Percentiles rank a stretch among this genome's conserved stretches.
These are phyloP conservation scores for Ameiurus melas DNA, from an alignment of 2,113 vertebrate genomes.

Conservation along the genomic window DNA sequence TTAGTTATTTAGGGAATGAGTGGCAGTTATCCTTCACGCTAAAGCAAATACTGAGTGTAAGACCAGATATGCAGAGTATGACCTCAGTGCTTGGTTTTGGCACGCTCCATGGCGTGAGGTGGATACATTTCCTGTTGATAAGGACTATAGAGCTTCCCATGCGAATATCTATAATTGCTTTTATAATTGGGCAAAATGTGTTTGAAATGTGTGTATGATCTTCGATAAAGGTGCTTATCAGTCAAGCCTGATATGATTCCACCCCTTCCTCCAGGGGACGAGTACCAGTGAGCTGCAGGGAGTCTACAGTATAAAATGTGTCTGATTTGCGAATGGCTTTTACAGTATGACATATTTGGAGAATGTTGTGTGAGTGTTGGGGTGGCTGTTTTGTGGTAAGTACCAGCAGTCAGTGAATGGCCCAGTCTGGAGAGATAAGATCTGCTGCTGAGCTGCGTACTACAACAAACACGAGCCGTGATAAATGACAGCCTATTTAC, in stretches of 20 bases:
- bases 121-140: slow-evolving; percentile 50
- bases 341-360: slow-evolving; percentile 9
- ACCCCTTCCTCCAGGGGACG: slow-evolving; percentile 10
- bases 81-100: slow-evolving; percentile 17
- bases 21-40: not conserved
- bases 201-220: slow-evolving; percentile 40
- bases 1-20: not conserved
- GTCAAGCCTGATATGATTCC: not conserved
- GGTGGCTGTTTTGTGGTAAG: slow-evolving; percentile 29
- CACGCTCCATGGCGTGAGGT: slow-evolving; percentile 31
- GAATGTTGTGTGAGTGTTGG: slow-evolving; percentile 29
- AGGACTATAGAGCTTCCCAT: slow-evolving; percentile 21
- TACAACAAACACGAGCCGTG: slow-evolving; percentile 71
- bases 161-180: slow-evolving; percentile 36
- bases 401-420: slow-evolving; percentile 47
- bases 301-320: not conserved
- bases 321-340: not conserved
- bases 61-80: slow-evolving; percentile 13
- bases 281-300: not conserved
- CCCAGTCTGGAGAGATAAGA: slow-evolving; percentile 70
- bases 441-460: slow-evolving; percentile 67
- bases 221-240: slow-evolving; percentile 22
- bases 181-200: slow-evolving; percentile 48
- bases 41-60: slow-evolving; percentile 9
- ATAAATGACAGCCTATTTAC: slow-evolving; percentile 71